Percentiles rank a stretch among this genome's conserved stretches.
Conservation (phyloP, 1,140 invertebrate species). For the Heliconius congener region DNA sequence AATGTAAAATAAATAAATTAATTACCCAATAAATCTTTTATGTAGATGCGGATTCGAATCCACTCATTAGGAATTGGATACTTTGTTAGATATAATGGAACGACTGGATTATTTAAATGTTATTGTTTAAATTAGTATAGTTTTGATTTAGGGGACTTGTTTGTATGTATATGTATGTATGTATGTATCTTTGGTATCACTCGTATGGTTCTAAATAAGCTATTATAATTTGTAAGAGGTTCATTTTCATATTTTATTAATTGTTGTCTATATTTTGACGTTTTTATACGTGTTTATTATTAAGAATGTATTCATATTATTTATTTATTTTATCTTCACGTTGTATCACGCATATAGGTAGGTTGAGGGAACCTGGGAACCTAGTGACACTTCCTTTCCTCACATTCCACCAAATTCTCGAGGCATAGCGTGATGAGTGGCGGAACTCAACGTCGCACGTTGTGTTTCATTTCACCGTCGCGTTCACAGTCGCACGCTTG, state of each 20-base stretch:
- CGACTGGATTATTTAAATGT: slow-evolving; percentile 40
- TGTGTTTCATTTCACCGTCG: too few species aligned
- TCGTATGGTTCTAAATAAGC: slow-evolving; percentile 1
- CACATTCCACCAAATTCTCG: too few species aligned
- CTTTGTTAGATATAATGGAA: slow-evolving; percentile 40
- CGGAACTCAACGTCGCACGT: too few species aligned
- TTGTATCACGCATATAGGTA: too few species aligned
- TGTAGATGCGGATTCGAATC: slow-evolving; percentile 43
- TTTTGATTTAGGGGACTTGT: background rate
- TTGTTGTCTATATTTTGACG: background rate
- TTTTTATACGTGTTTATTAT: background rate
- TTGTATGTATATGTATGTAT: background rate
- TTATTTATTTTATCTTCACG: background rate
- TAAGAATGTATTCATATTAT: too few species aligned
- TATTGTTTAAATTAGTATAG: slow-evolving; percentile 38
- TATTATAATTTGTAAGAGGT: slow-evolving; percentile 1
- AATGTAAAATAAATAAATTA: slow-evolving; percentile 57
- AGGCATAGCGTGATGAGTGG: too few species aligned
- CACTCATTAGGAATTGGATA: slow-evolving; percentile 41
- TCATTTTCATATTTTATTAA: slow-evolving; percentile 7
- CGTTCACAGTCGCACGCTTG: too few species aligned
- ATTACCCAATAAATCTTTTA: slow-evolving; percentile 53
- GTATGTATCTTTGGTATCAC: background rate
- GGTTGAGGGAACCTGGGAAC: too few species aligned
- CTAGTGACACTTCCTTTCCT: too few species aligned